phyloP scores from a whole-genome alignment of 2,797 vertebrate genomes.

The Percopsis omiscomaycus region DNA sequence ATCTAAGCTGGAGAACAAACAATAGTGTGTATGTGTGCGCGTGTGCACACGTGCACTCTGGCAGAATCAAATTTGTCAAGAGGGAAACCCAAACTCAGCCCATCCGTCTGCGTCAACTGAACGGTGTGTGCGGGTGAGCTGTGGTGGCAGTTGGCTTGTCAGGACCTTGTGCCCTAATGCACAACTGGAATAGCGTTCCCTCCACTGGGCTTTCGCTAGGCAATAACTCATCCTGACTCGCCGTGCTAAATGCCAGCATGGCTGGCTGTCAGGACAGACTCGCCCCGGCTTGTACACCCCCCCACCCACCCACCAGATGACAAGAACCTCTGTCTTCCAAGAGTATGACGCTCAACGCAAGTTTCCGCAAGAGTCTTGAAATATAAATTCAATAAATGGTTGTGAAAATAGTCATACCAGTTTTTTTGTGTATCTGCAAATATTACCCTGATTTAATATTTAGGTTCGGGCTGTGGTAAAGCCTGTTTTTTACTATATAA shows the following conservation, averaged over 20 bases:
- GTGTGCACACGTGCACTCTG: background rate
- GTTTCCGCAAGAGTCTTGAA: background rate
- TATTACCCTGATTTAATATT: background rate
- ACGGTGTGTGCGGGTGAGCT: constrained; percentile 28
- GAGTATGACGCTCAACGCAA: background rate
- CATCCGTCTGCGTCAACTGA: too few relatives aligned
- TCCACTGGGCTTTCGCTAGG: constrained; percentile 19
- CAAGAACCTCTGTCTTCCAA: constrained; percentile 17
- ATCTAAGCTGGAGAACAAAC: background rate
- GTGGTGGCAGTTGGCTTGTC: constrained; percentile 7
- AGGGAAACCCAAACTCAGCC: too few relatives aligned
- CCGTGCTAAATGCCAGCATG: constrained; percentile 37
- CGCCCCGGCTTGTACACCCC: constrained; percentile 59
- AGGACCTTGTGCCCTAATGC: constrained; percentile 28
- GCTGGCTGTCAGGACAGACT: constrained; percentile 38
- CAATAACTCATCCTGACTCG: constrained; percentile 40
- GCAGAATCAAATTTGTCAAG: background rate
- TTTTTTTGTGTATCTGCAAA: background rate
- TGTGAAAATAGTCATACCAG: background rate
- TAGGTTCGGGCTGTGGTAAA: background rate
- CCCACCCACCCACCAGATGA: constrained; percentile 4
- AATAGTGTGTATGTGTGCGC: background rate
- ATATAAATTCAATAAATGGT: too few relatives aligned
- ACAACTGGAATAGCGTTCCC: constrained; percentile 14
- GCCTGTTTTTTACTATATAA: background rate